These are phyloP conservation scores for Verasper variegatus DNA, from an alignment of 2,113 vertebrate genomes.

Conservation along the genomic window DNA sequence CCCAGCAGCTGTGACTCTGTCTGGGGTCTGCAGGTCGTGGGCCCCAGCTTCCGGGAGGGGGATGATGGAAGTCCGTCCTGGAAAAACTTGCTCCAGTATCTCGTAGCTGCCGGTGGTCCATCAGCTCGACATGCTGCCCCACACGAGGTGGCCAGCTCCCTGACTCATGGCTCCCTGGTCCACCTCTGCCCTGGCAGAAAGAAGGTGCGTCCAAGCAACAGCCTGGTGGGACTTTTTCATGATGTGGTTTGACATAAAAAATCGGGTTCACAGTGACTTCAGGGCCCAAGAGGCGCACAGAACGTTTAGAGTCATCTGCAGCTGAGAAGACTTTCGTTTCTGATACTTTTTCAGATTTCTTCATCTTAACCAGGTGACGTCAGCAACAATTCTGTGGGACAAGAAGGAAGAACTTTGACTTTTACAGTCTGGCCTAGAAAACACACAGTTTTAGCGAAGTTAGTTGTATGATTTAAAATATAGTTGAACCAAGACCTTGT, in stretches of 20 bases:
- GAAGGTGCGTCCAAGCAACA: background rate
- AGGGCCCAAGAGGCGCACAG: background rate
- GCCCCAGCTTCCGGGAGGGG: background rate
- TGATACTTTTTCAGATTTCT: conserved; percentile 29
- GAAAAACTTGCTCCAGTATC: background rate
- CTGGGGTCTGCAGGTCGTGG: background rate
- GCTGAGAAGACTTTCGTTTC: background rate
- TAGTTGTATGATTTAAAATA: background rate
- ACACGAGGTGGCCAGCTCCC: background rate
- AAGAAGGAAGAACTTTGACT: background rate
- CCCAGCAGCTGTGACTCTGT: background rate
- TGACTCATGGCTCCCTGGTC: background rate
- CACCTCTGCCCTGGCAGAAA: background rate
- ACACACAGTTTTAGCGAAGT: background rate
- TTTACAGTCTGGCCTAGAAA: background rate
- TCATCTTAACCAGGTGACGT: conserved; percentile 24
- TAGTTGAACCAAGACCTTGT: background rate
- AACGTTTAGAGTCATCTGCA: background rate
- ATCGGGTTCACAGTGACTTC: conserved; percentile 24
- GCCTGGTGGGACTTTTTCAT: background rate
- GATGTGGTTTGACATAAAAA: background rate
- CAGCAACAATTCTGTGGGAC: conserved; percentile 6
- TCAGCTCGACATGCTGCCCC: background rate
- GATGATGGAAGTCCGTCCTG: background rate
- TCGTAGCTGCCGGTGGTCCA: conserved; percentile 3